These are phyloP conservation scores for Oppia nitens DNA, from an alignment of 1,140 invertebrate genomes.

Conservation along the genomic window DNA sequence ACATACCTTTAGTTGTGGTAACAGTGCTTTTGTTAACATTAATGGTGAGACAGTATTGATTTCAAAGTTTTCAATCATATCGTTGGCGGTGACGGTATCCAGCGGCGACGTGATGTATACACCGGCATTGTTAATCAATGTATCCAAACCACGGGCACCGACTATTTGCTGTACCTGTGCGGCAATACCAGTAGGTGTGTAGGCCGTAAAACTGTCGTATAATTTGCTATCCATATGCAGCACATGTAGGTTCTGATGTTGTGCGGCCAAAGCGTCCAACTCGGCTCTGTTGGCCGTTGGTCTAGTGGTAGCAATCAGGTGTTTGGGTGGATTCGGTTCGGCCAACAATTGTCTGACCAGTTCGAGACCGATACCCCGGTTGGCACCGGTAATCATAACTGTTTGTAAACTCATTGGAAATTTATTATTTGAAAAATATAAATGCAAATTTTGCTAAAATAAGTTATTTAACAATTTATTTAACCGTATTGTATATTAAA, in stretches of 20 bases:
- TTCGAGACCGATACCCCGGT: slow-evolving; percentile 62
- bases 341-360: slow-evolving; percentile 48
- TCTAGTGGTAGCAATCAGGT: slow-evolving; percentile 55
- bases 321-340: slow-evolving; percentile 35
- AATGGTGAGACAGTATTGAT: slow-evolving; percentile 65
- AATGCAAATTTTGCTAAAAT: too few relatives aligned
- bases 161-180: slow-evolving; percentile 28
- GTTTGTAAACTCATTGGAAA: slow-evolving; percentile 20
- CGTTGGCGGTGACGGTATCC: slow-evolving; percentile 44
- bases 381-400: slow-evolving; percentile 67
- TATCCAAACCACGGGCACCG: slow-evolving; percentile 49
- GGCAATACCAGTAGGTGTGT: too few relatives aligned
- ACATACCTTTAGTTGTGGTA: slow-evolving; percentile 47
- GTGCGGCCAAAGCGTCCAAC: background rate
- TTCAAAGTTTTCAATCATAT: slow-evolving; percentile 47
- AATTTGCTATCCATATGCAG: slow-evolving; percentile 17
- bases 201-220: slow-evolving; percentile 15
- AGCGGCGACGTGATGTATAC: slow-evolving; percentile 53
- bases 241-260: background rate
- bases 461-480: too few relatives aligned
- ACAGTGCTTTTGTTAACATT: slow-evolving; percentile 53
- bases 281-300: slow-evolving; percentile 34
- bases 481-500: too few relatives aligned
- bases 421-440: too few relatives aligned
- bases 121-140: slow-evolving; percentile 73